These are phyloP conservation scores for Eublepharis macularius DNA, from an alignment of 2,113 vertebrate species.

Conservation along the genomic window DNA sequence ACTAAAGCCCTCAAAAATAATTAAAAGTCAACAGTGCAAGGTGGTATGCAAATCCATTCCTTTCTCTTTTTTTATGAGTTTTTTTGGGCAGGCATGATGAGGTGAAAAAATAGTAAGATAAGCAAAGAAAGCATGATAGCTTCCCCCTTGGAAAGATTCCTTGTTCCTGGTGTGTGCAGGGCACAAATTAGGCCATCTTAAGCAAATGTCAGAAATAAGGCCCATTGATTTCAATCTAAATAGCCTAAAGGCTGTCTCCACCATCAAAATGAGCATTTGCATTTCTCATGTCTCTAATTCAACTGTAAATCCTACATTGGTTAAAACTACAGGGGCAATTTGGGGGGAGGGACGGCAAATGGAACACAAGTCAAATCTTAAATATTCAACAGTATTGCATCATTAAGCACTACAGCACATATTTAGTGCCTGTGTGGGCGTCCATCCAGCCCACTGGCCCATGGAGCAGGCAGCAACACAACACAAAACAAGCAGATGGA, in stretches of 20 bases:
- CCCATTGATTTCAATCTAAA: not conserved
- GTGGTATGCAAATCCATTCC: not conserved
- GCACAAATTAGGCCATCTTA: not conserved
- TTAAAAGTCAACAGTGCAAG: not conserved
- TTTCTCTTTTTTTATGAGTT: constrained; percentile 24
- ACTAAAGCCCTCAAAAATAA: not conserved
- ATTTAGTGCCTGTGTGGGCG: not conserved
- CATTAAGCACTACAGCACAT: not conserved
- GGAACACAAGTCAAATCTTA: not conserved
- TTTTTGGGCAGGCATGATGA: constrained; percentile 27
- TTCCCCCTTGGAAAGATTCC: not conserved
- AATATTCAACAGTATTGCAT: not conserved
- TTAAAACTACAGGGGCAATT: not conserved
- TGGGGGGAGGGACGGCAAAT: not conserved
- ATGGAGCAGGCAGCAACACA: not conserved
- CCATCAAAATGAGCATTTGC: not conserved
- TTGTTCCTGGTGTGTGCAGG: not conserved
- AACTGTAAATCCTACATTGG: not conserved
- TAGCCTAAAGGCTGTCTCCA: not conserved
- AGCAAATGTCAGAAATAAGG: not conserved
- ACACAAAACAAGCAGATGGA: not conserved
- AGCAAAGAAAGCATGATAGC: not conserved
- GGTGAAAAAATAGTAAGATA: not conserved
- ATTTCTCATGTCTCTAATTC: not conserved
- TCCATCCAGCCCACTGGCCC: not conserved